phyloP scores from a whole-genome alignment of 2,113 vertebrate species.

The Semnornis frantzii region DNA sequence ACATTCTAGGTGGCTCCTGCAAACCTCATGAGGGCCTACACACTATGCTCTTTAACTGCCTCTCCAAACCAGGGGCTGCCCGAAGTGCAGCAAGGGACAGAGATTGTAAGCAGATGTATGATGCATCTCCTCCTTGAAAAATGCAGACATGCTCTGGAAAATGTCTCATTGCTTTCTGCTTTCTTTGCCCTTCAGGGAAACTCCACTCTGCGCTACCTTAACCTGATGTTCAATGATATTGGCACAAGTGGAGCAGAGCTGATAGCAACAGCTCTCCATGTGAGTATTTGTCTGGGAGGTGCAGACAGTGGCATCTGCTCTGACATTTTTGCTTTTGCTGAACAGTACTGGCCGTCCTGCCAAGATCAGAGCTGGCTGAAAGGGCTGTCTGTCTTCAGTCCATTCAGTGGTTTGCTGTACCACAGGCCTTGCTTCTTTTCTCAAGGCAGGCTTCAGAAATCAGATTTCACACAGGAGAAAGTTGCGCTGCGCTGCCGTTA shows the following conservation, averaged over 20 bases:
- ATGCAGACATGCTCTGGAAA: not conserved
- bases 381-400: conserved; percentile 7
- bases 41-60: not conserved
- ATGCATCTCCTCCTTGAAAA: not conserved
- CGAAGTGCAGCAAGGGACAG: not conserved
- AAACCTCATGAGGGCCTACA: not conserved
- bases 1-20: not conserved
- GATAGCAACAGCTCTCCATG: conserved; percentile 83
- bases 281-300: conserved; percentile 66
- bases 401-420: not conserved
- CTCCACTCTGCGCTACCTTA: conserved; percentile 75
- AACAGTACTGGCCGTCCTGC: conserved; percentile 12
- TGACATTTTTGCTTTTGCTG: conserved; percentile 3
- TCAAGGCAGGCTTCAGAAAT: conserved; percentile 26
- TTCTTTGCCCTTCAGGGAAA: conserved; percentile 70
- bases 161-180: not conserved
- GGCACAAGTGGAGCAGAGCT: conserved; percentile 79
- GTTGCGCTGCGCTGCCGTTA: not conserved
- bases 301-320: not conserved
- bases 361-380: conserved; percentile 36
- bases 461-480: conserved; percentile 17
- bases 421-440: conserved; percentile 17
- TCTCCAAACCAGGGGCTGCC: not conserved
- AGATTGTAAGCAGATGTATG: accelerated
- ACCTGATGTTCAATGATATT: conserved; percentile 90